A percentile compares a stretch with the other conserved stretches of the same genome.
Evolutionary conservation across 2,113 vertebrate genomes (phyloP).

Genomic region (Tor tambroides): DNA sequence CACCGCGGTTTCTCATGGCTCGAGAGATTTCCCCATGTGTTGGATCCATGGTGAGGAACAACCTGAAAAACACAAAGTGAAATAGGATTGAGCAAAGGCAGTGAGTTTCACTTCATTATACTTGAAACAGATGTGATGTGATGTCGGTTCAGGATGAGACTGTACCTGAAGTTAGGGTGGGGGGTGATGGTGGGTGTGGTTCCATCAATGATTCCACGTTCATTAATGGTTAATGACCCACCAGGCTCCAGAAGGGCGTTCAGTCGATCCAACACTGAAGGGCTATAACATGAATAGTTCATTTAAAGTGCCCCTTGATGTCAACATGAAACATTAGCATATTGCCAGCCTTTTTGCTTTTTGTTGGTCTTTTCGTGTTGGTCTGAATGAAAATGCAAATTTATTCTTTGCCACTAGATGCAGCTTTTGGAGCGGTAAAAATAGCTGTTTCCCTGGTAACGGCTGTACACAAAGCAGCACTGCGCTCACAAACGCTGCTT

Average conservation of each 20-base stretch:
- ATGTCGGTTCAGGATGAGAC: not conserved
- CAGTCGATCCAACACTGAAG: constrained; percentile 94
- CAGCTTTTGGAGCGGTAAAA: too few relatives aligned
- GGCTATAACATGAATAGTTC: constrained; percentile 70
- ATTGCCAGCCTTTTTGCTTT: too few relatives aligned
- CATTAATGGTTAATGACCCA: constrained; percentile 90
- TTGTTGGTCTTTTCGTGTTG: too few relatives aligned
- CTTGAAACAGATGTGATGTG: not conserved
- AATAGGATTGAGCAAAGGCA: not conserved
- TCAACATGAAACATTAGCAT: too few relatives aligned
- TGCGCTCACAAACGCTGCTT: too few relatives aligned
- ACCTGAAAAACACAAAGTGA: constrained; percentile 70
- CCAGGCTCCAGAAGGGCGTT: constrained; percentile 95
- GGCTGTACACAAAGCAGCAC: too few relatives aligned
- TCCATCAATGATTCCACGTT: constrained; percentile 93
- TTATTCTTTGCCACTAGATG: too few relatives aligned
- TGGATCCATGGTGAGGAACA: constrained; percentile 97
- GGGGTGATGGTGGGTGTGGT: constrained; percentile 85
- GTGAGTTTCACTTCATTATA: not conserved
- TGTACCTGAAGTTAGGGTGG: constrained; percentile 94
- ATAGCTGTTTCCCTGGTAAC: too few relatives aligned
- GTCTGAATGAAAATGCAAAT: too few relatives aligned
- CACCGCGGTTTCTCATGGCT: constrained; percentile 96
- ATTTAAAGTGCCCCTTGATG: too few relatives aligned
- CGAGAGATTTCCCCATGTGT: constrained; percentile 93